Percentiles rank a stretch among this genome's conserved stretches.
Evolutionary conservation across 1,140 invertebrate species (phyloP).

Genomic region (Helicoverpa armigera): DNA sequence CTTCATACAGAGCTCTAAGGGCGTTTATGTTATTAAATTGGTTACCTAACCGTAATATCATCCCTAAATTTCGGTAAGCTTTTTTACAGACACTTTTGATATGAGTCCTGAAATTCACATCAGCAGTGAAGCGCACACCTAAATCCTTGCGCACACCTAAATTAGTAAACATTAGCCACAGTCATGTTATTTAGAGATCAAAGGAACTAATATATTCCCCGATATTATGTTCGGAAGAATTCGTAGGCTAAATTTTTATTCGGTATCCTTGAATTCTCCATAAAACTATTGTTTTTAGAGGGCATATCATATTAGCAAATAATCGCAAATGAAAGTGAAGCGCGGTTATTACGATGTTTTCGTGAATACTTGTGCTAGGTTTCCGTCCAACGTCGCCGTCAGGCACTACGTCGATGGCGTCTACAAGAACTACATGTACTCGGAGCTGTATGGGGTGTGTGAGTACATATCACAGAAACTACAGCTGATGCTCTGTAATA

Average conservation of each 20-base stretch:
- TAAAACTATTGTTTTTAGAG: neutral
- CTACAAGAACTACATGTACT: slow-evolving; percentile 75
- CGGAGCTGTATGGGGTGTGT: slow-evolving; percentile 78
- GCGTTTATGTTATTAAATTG: no score
- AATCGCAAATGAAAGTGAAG: slow-evolving; percentile 61
- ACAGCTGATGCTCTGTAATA: slow-evolving; percentile 72
- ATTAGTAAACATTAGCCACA: slow-evolving; percentile 10
- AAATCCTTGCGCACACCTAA: no score
- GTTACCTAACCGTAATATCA: no score
- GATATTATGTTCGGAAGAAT: slow-evolving; percentile 26
- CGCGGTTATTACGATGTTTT: slow-evolving; percentile 80
- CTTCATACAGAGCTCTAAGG: no score
- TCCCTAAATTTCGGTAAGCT: no score
- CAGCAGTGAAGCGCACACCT: no score
- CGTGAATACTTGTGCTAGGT: slow-evolving; percentile 73
- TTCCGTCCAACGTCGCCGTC: slow-evolving; percentile 71
- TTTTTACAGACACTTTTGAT: no score
- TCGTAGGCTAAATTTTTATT: neutral
- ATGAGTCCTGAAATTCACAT: no score
- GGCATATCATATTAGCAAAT: neutral
- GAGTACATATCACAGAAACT: slow-evolving; percentile 81
- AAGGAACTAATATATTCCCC: neutral
- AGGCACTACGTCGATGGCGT: slow-evolving; percentile 64
- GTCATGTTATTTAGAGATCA: slow-evolving; percentile 11
- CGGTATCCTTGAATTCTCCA: neutral